Conservation (phyloP, 2,113 vertebrate genomes). For the Gorilla gorilla region DNA sequence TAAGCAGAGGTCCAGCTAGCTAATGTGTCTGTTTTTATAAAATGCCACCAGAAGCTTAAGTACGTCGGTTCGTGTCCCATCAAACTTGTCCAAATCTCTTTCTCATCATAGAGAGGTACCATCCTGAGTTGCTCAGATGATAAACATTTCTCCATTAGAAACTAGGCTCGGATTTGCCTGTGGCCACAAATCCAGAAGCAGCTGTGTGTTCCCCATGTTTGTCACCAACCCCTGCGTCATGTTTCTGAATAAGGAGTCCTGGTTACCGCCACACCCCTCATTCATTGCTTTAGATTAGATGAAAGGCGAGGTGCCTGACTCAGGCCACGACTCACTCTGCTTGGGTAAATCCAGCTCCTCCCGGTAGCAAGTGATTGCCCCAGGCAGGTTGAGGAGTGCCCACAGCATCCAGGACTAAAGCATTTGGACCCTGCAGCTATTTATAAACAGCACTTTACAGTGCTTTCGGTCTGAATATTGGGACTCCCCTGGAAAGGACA, state of each 20-base stretch:
- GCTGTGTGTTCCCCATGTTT: background rate
- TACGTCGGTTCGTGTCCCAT: background rate
- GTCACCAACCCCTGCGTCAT: background rate
- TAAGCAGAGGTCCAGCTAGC: background rate
- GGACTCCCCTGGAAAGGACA: background rate
- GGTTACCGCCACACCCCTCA: background rate
- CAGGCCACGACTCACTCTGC: conserved; percentile 18
- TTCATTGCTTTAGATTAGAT: background rate
- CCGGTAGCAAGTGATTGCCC: background rate
- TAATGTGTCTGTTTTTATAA: background rate
- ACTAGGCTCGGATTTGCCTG: background rate
- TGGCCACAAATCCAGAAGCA: background rate
- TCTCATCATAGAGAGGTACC: background rate
- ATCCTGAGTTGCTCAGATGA: background rate
- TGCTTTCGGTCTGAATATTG: background rate
- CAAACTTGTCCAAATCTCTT: background rate
- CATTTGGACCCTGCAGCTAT: background rate
- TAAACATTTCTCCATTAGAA: background rate
- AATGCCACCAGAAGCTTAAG: background rate
- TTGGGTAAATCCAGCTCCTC: background rate
- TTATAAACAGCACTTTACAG: background rate
- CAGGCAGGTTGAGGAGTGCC: background rate
- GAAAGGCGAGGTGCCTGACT: conserved; percentile 12
- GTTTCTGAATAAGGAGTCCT: background rate
- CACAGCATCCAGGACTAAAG: background rate